phyloP scores from a whole-genome alignment of 2,888 invertebrate genomes.

The Ganaspis brasiliensis region DNA sequence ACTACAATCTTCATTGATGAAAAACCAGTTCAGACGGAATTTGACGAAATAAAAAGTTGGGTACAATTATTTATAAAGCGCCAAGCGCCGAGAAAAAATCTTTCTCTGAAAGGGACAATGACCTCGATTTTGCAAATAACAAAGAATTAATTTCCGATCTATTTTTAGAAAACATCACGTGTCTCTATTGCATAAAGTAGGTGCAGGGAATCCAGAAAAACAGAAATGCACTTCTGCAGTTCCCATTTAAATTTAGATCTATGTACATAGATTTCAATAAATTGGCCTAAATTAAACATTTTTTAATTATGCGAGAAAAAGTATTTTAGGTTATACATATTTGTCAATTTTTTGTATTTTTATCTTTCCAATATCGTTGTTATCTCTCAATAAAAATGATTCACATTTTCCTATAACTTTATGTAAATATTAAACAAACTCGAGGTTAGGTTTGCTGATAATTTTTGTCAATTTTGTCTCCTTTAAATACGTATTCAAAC shows the following conservation, averaged over 20 bases:
- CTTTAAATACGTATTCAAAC: neutral
- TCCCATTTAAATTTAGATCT: neutral
- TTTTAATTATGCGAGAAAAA: too few relatives aligned
- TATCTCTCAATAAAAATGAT: neutral
- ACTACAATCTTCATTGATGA: neutral
- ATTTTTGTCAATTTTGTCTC: neutral
- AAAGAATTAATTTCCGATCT: conserved; percentile 38
- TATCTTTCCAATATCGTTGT: neutral
- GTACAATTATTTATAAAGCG: conserved; percentile 13
- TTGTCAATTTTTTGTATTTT: neutral
- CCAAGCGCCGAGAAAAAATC: neutral
- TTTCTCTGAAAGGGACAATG: conserved; percentile 10
- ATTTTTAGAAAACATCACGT: conserved; percentile 10
- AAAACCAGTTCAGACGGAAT: conserved; percentile 4
- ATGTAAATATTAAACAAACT: conserved; percentile 4
- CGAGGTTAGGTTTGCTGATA: conserved; percentile 10
- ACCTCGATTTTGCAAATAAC: conserved; percentile 36
- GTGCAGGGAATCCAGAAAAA: neutral
- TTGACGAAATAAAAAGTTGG: neutral
- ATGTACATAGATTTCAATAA: too few relatives aligned
- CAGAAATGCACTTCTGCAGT: neutral
- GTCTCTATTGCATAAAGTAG: conserved; percentile 9
- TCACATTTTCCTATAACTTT: neutral
- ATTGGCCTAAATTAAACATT: too few relatives aligned
- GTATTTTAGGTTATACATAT: too few relatives aligned